phyloP scores from a whole-genome alignment of 1,140 invertebrate genomes.

The Intoshia linei region DNA sequence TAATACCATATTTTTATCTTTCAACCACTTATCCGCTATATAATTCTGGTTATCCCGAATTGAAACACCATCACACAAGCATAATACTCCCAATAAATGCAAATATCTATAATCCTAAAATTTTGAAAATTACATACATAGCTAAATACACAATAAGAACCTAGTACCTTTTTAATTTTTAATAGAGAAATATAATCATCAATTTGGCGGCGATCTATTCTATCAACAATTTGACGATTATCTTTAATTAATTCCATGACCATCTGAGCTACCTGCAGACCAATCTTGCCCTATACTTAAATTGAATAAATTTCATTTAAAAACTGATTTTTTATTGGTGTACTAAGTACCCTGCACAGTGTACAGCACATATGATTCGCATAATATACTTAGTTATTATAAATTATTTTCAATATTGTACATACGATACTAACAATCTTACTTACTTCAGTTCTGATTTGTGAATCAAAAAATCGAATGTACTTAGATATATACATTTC shows the following conservation, averaged over 20 bases:
- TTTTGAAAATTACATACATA: not conserved
- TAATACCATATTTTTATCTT: no score
- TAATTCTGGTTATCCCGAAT: constrained; percentile 21
- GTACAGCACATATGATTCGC: no score
- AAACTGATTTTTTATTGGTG: no score
- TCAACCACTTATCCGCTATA: constrained; percentile 18
- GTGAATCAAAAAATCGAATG: constrained; percentile 7
- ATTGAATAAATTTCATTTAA: not conserved
- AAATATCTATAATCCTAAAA: constrained; percentile 19
- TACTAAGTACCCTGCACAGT: no score
- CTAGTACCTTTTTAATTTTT: constrained; percentile 15
- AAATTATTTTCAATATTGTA: no score
- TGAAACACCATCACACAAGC: constrained; percentile 20
- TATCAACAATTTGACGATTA: constrained; percentile 18
- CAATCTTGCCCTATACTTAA: constrained; percentile 14
- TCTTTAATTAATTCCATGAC: constrained; percentile 19
- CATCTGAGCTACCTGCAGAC: constrained; percentile 21
- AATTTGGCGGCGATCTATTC: constrained; percentile 14
- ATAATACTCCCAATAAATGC: constrained; percentile 18
- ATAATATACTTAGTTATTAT: no score
- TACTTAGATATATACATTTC: constrained; percentile 8
- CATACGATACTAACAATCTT: no score
- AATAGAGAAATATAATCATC: constrained; percentile 14
- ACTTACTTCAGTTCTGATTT: constrained; percentile 7
- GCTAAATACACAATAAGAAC: not conserved